Evolutionary conservation across 2,888 invertebrate species (phyloP), one percentile per base, ranked within the genome.

Genomic region (Amiota minor): DNA sequence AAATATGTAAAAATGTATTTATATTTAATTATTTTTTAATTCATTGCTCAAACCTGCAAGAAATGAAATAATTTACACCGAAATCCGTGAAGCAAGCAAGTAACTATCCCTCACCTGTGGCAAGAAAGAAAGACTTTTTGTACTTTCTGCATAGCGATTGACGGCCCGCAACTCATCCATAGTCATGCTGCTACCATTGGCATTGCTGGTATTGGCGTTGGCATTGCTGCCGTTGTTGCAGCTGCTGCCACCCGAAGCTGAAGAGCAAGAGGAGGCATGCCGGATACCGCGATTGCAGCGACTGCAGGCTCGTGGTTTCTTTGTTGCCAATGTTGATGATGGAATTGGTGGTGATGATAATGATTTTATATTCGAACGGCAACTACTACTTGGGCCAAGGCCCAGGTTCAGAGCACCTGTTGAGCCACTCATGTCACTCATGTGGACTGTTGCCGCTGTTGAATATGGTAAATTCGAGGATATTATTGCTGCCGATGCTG

Each of bases 141-240:
- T 97, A 90, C 96, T 96, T 91, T 97, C 97, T 23, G 96, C 96
- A 90, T 96, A 96, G 86, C 95, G 93, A 92, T 97, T 96, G 83
- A 96, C 95, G 76, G 95, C 96, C 78, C 95, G 92, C 70, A 96
- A 91, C 89, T 96, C 96, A 81, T 96, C 96, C 85, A 96, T 90
- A 14, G 96, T 96, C 93, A 94, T 94, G 78, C 84, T 87, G 72
- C 84, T 84, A 74, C 75, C 67, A 47, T 76, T 81, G 70, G 75
- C 80, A 59, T 81, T 93, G 92, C 78, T 84, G 73, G 35, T 35
- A 8, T 2, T 35, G 46, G 75, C 80, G 56, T 81, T 93, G 92
- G 78, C 83, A 78, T 83, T 87, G 72, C 84, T 84, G 74, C 75
- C 61, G 35, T 35, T 35, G 35, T 35, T 80, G 72, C 78, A 78